Evolutionary conservation across 2,113 vertebrate species (phyloP), one percentile per base, ranked within the genome.

Genomic region (Centropus unirufus): DNA sequence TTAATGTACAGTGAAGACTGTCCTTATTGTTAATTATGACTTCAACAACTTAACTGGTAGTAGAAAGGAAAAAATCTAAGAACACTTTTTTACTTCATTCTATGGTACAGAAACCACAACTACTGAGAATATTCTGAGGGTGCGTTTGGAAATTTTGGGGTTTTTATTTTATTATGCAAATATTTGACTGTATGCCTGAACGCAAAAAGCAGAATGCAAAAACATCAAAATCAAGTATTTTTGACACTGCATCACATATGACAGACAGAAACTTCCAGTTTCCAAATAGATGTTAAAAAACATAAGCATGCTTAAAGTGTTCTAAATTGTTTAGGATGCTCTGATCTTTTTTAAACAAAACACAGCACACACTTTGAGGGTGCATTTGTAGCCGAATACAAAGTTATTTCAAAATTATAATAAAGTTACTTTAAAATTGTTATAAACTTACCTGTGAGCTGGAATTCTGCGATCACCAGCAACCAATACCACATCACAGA

Each of bases 381-480:
- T 59, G 11, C 23, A 76, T 73, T 82, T 78, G 14, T 47, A 76
- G 87, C 76, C 1, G 1, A 81, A 47, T 47, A 82, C 4, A 6
- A 89, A 87, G 14, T 49, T 87, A 72, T 32, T 79, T 82, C 40
- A 49, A 81, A 79, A 75, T 55, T 27, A 62, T 8, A 40, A 79
- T n/a, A 73, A 77, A 57, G 14, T 49, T 87, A 72, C 34, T 79
- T 82, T 34, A 49, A 81, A 79, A 75, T 55, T 23, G 58, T 8
- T 36, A 79, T n/a, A 73, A 77, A 57, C 81, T 97, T 90, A 99
- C 99, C 99, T 99, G 97, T 99, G 99, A 67, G 99, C 99, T 87
- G 99, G 99, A 98, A 99, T 99, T 96, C 98, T 98, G 44, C 99
- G 98, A 42, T 99, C 99, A 82, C 99, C 99, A 63, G 98, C 99